Base-by-base conservation (phyloP, 2,888 invertebrate species). In the Agriopis aurantiaria region DNA sequence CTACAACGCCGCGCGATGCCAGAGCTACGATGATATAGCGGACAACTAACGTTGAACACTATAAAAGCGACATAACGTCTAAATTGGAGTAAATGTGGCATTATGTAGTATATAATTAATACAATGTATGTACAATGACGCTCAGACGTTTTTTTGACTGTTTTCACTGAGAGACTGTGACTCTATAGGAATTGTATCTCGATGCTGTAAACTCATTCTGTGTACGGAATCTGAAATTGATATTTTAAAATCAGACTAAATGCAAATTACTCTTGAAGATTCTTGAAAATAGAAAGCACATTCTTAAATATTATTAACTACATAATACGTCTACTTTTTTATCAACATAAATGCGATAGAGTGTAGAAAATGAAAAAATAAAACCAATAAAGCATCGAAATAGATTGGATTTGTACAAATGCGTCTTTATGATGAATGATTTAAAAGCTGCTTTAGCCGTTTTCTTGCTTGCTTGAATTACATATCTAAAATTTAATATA, bases 291-390 rank as follows among this genome's bases (percentile, higher is more conserved):
- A 76, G 69, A 76, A 77, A 75, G 74, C 74, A 73, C 71, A 66
- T 73, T 48, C 75, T 75, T 69, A 74, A 66, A 62, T 46, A 62
- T 71, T 69, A 69, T 69, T 64, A 74, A 76, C 71, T 71, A 73
- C 53, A 65, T 67, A 68, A 69, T 68, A 75, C 73, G 46, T 53
- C 62, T 81, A 73, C 79, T 79, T 79, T 53, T 80, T 78, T 76
- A 63, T 60, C 61, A 71, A 77, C 66, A 72, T 76, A 78, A 82
- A 87, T 86, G 85, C 85, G 93, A 94, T 93, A 93, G 87, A 93
- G 93, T 93, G 93, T 94, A 94, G 93, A 93, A 94, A 94, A 93
- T 89, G 77, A 77, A 85, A 87, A 84, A 84, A 82, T 84, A 90
- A 91, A 93, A 93, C 92, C 92, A 92, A 91, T 90, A 90, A 91